A percentile compares a stretch with the other conserved stretches of the same genome.
Conservation (phyloP, 2,797 vertebrate species). For the Chrysocyon brachyurus region DNA sequence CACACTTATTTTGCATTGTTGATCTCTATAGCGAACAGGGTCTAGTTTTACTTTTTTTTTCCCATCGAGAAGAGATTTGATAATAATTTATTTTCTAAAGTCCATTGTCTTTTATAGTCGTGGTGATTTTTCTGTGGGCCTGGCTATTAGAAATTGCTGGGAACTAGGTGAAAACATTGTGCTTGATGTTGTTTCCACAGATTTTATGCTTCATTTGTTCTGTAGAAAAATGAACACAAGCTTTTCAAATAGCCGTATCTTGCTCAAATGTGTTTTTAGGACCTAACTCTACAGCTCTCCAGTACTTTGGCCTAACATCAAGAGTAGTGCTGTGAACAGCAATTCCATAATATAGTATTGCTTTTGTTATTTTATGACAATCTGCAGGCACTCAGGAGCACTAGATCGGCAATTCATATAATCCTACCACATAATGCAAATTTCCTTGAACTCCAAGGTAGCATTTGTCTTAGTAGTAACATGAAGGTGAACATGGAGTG, state of each 20-base stretch:
- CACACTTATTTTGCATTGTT: not conserved
- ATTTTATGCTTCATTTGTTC: conserved; percentile 63
- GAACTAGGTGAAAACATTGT: not conserved
- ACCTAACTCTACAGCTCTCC: conserved; percentile 62
- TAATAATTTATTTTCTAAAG: conserved; percentile 27
- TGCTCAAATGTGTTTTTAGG: conserved; percentile 72
- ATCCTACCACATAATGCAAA: conserved; percentile 77
- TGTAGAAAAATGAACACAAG: conserved; percentile 68
- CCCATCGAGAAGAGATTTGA: not conserved
- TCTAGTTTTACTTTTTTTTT: not conserved
- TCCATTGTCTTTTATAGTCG: not conserved
- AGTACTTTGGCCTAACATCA: conserved; percentile 72
- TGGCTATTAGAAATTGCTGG: conserved; percentile 6
- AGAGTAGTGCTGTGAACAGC: conserved; percentile 46
- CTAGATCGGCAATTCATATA: conserved; percentile 76
- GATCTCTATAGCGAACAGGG: not conserved
- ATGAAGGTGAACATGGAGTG: conserved; percentile 61
- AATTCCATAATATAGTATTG: conserved; percentile 70
- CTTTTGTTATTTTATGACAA: conserved; percentile 80
- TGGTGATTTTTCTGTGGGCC: not conserved
- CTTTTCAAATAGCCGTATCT: conserved; percentile 58
- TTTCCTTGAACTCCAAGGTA: conserved; percentile 73
- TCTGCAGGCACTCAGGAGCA: conserved; percentile 80
- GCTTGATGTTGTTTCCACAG: not conserved
- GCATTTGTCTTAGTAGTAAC: conserved; percentile 77